Evolutionary conservation across 1,140 invertebrate genomes (phyloP), one percentile per base, ranked within the genome.

Genomic region (Steinernema feltiae): DNA sequence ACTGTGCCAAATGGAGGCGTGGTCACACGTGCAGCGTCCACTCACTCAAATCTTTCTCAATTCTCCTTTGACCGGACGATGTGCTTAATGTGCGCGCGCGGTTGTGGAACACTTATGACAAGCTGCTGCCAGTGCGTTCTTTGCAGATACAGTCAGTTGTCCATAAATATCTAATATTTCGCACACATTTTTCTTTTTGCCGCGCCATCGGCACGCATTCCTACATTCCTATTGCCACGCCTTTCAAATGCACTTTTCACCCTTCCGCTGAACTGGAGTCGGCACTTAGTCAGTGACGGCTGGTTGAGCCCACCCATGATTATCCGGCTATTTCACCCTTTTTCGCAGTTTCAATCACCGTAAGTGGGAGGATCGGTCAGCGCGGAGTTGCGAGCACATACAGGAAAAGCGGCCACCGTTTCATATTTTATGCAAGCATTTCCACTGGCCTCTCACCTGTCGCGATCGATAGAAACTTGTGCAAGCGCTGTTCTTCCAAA

Each of bases 81-180:
- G 18, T 63, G 53, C 53, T 63, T 63, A 63, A 63, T 63, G 53
- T 21, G 53, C 53, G 24, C 12, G 53, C 2, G n/a, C n/a, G n/a
- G n/a, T n/a, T n/a, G n/a, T n/a, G n/a, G 41, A 46, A 27, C 53
- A 63, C 53, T 63, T 63, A 63, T 63, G 53, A 17, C 35, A 41
- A 41, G 35, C 15, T 27, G 53, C 53, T 27, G 53, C 24, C 15
- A 7, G 12, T 12, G 53, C 53, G 24, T n/a, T n/a, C n/a, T n/a
- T n/a, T 17, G 53, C 35, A 41, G 24, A 63, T 63, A 63, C 53
- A 63, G 53, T 63, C 24, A 7, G 12, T 63, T 63, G 7, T 27
- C 53, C 24, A 63, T 63, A 21, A 63, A 63, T 63, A 63, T n/a
- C 24, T 63, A 21, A 63, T 12, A 3, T 63, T n/a, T 15, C 53